phyloP scores from a whole-genome alignment of 1,140 invertebrate genomes.

The Zaprionus lachaisei region DNA sequence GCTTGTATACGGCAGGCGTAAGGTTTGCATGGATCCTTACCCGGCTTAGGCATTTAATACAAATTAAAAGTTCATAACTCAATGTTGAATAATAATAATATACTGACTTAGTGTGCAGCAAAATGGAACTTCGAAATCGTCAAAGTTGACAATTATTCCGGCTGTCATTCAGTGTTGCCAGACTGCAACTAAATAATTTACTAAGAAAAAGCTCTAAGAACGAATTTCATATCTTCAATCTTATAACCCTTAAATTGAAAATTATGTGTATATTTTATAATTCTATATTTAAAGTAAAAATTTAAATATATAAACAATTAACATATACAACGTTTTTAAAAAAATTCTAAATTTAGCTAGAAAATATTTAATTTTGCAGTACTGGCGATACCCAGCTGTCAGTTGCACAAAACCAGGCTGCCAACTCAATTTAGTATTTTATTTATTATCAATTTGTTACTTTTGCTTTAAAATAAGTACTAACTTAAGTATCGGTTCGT shows the following conservation, averaged over 20 bases:
- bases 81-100: no score
- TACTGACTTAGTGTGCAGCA: not conserved
- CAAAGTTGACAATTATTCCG: not conserved
- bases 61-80: constrained; percentile 6
- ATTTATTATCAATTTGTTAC: not conserved
- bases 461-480: not conserved
- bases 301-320: not conserved
- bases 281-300: not conserved
- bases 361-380: not conserved
- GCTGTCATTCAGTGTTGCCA: not conserved
- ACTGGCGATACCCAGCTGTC: not conserved
- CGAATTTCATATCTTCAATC: not conserved
- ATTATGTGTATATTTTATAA: not conserved
- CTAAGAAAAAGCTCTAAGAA: not conserved
- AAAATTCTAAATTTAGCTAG: not conserved
- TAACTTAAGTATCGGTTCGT: not conserved
- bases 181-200: not conserved
- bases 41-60: constrained; percentile 60
- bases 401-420: not conserved
- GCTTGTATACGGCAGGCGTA: constrained; percentile 91
- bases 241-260: not conserved
- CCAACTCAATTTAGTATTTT: not conserved
- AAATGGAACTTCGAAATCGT: not conserved
- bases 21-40: constrained; percentile 90
- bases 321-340: no score